These are phyloP conservation scores for Penelope pileata DNA, from an alignment of 2,113 vertebrate genomes.

Conservation along the genomic window DNA sequence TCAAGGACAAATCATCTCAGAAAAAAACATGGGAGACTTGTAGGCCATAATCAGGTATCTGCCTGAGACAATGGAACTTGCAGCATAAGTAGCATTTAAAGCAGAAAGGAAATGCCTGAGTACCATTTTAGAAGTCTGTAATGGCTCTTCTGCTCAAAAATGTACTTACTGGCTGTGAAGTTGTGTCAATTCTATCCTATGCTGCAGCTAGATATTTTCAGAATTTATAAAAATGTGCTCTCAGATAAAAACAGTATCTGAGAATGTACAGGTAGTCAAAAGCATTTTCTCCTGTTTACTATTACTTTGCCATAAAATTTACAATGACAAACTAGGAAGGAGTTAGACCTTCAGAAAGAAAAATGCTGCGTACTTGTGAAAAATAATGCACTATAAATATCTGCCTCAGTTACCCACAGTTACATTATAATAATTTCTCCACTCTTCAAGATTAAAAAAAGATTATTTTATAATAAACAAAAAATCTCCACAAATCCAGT, in stretches of 20 bases:
- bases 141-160: neutral
- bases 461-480: neutral
- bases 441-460: neutral
- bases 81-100: neutral
- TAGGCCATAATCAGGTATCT: neutral
- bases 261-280: neutral
- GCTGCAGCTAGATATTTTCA: neutral
- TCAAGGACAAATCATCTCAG: neutral
- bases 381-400: neutral
- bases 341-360: neutral
- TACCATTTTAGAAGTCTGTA: neutral
- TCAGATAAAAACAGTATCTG: neutral
- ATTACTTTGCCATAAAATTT: neutral
- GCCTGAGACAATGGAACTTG: fast-evolving
- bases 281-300: neutral
- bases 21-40: neutral
- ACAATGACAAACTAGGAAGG: neutral
- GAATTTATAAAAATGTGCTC: neutral
- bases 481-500: neutral
- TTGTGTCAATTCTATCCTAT: neutral
- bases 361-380: neutral
- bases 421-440: neutral
- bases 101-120: neutral
- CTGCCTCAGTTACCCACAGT: neutral
- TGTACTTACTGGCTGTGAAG: neutral